Evolutionary conservation across 2,888 invertebrate genomes (phyloP).

Genomic region (Hydropsyche betteni): DNA sequence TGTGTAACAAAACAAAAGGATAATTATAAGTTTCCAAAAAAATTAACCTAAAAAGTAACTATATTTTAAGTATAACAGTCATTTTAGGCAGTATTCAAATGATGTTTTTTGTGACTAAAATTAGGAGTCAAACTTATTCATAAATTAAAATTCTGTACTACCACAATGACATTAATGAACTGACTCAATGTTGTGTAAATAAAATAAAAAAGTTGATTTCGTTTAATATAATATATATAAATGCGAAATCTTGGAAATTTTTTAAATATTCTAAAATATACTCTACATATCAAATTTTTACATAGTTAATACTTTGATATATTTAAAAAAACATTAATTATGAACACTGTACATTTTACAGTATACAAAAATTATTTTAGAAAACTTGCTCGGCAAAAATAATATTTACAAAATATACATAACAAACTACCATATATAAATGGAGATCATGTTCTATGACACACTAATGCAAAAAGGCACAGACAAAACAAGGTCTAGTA

Average conservation of each 20-base stretch:
- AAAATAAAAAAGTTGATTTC: slow-evolving; percentile 5
- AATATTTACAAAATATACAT: slow-evolving; percentile 31
- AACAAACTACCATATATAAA: slow-evolving; percentile 31
- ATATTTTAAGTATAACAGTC: slow-evolving; percentile 30
- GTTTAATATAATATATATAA: not conserved
- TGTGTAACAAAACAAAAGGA: too few species aligned
- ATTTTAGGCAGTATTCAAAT: slow-evolving; percentile 28
- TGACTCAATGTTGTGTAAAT: not conserved
- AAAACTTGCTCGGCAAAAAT: slow-evolving; percentile 25
- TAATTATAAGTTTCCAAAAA: too few species aligned
- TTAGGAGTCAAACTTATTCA: not conserved
- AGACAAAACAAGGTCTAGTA: slow-evolving; percentile 27
- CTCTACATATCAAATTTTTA: not conserved
- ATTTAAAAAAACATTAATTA: slow-evolving; percentile 18
- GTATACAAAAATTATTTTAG: slow-evolving; percentile 17
- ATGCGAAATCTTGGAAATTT: slow-evolving; percentile 15
- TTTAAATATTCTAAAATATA: slow-evolving; percentile 7
- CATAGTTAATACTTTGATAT: slow-evolving; percentile 1
- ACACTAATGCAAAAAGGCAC: slow-evolving; percentile 40
- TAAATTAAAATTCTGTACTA: not conserved
- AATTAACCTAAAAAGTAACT: slow-evolving; percentile 7
- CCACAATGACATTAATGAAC: not conserved
- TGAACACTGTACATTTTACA: slow-evolving; percentile 19
- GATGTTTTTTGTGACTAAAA: slow-evolving; percentile 18
- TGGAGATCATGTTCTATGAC: slow-evolving; percentile 40